Percentiles rank a stretch among this genome's conserved stretches.
Evolutionary conservation across 2,888 invertebrate genomes (phyloP).

Genomic region (Ypsolopha sequella): DNA sequence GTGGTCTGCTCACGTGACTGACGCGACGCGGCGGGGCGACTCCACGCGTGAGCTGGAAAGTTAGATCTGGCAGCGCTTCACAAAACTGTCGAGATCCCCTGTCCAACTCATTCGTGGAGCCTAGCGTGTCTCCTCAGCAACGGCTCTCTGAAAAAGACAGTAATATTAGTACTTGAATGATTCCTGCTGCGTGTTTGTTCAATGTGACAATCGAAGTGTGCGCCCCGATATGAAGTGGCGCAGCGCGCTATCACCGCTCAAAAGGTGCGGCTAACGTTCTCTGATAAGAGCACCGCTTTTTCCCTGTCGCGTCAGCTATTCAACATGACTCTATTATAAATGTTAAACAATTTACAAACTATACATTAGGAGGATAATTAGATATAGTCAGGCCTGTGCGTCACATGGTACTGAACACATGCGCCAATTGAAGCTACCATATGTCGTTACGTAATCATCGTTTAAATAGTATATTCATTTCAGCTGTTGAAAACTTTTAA

Average conservation of each 20-base stretch:
- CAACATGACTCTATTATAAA: constrained; percentile 38
- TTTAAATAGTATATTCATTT: constrained; percentile 5
- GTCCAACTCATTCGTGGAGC: constrained; percentile 69
- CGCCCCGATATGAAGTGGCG: constrained; percentile 32
- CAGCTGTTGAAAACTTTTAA: not conserved
- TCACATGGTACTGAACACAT: constrained; percentile 35
- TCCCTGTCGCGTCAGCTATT: constrained; percentile 54
- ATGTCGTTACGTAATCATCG: constrained; percentile 53
- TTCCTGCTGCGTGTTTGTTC: constrained; percentile 29
- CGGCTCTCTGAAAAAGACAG: constrained; percentile 6
- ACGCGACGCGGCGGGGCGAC: not conserved
- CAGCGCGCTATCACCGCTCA: constrained; percentile 55
- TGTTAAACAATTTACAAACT: constrained; percentile 28
- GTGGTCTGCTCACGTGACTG: not conserved
- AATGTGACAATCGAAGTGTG: constrained; percentile 46
- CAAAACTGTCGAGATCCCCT: constrained; percentile 69
- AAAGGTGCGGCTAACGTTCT: constrained; percentile 63
- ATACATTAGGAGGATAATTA: constrained; percentile 33
- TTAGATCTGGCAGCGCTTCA: constrained; percentile 68
- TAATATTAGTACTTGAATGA: constrained; percentile 6
- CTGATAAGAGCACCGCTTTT: constrained; percentile 62
- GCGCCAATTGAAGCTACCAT: constrained; percentile 45
- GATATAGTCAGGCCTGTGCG: constrained; percentile 19
- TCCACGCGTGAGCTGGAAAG: constrained; percentile 67
- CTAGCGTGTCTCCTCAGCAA: constrained; percentile 11